Evolutionary conservation across 2,888 invertebrate species (phyloP), one percentile per base, ranked within the genome.

Genomic region (Philopedon plagiatum): DNA sequence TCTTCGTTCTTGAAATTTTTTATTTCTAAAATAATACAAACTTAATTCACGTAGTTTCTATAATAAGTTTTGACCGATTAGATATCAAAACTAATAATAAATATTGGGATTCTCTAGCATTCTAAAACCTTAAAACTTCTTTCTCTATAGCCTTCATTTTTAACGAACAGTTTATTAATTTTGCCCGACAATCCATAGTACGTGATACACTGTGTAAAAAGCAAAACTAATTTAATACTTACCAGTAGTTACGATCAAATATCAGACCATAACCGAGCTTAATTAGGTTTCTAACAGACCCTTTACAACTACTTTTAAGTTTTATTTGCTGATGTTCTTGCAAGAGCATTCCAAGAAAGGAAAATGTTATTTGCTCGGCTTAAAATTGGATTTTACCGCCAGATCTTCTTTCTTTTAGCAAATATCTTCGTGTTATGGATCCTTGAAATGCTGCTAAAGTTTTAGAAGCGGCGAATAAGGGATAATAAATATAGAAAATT

Each of bases 401-500:
- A 11, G 46, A 29, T 39, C 29, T 44, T 5, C 46, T 15, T 61
- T 32, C 61, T 11, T 41, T 34, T 21, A 46, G 66, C n/a, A 41
- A 66, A 66, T 66, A 66, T 66, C 19, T 66, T 18, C 26, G 56
- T 51, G 23, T 54, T 65, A 56, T 21, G 64, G 34, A 56, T 57
- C 46, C 49, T 61, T 34, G n/a, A 46, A 15, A 34, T 49, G 60
- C 19, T 58, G 49, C 21, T 60, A 21, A 19, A 60, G 51, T 49
- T 34, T 29, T 18, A 41, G 32, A 60, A 19, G 7, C 19, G 11
- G 44, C 44, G 9, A 44, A 44, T 68, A 68, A 39, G 46, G 13
- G 37, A 39, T 8, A 37, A 69, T 63, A 62, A 69, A 62, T 56
- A 56, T 44, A 41, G 56, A 62, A 69, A 71, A 65, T 71, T 65